Conservation (phyloP, 2,888 invertebrate genomes). For the Ormyrus pomaceus region DNA sequence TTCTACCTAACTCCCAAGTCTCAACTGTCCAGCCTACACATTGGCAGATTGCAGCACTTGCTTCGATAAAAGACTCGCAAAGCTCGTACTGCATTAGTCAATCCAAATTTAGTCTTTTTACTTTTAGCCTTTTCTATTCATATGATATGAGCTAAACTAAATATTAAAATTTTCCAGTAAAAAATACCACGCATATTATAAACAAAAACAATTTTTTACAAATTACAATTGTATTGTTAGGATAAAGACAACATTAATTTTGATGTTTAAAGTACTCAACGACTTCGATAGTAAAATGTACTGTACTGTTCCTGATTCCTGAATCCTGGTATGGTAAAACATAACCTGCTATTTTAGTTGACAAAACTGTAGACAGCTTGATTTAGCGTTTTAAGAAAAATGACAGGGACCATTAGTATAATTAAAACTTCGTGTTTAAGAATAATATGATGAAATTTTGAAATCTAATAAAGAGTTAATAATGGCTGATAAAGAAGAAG, state of each 20-base stretch:
- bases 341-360: conserved; percentile 41
- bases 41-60: background rate
- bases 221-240: too few species aligned
- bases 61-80: conserved; percentile 31
- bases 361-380: conserved; percentile 13
- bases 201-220: too few species aligned
- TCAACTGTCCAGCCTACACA: background rate
- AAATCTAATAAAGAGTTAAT: conserved; percentile 14
- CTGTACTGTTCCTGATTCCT: background rate
- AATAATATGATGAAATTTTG: conserved; percentile 4
- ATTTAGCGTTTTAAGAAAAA: conserved; percentile 4
- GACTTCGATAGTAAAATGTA: conserved; percentile 27
- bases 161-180: background rate
- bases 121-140: background rate
- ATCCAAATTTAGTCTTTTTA: background rate
- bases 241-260: background rate
- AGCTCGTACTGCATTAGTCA: conserved; percentile 23
- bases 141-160: background rate
- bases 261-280: background rate
- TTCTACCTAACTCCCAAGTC: conserved; percentile 35
- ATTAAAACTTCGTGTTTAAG: background rate
- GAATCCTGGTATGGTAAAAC: background rate
- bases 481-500: conserved; percentile 62
- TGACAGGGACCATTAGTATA: background rate
- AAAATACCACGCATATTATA: too few species aligned